Conservation (phyloP, 1,140 invertebrate genomes). For the Zaprionus inermis region DNA sequence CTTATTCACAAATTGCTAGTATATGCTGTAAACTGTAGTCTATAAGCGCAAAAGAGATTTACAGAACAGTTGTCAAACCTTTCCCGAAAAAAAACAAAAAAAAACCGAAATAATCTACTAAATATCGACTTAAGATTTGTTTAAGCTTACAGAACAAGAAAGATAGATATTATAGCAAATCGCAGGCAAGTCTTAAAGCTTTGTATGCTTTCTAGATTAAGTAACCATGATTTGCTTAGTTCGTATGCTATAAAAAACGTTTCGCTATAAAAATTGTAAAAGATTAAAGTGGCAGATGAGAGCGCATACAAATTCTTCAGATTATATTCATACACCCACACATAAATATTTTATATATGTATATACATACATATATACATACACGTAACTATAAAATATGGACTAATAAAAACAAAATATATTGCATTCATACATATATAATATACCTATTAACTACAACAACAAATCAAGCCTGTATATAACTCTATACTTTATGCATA, state of each 20-base stretch:
- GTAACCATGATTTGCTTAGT: slow-evolving; percentile 1
- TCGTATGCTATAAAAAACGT: slow-evolving; percentile 1
- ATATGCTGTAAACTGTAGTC: slow-evolving; percentile 4
- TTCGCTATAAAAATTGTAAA: not conserved
- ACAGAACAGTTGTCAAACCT: not conserved
- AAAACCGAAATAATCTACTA: not conserved
- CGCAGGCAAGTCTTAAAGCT: slow-evolving; percentile 1
- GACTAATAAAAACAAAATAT: slow-evolving; percentile 57
- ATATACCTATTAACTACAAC: slow-evolving; percentile 49
- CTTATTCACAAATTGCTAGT: slow-evolving; percentile 19
- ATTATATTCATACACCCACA: slow-evolving; percentile 18
- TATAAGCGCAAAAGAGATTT: slow-evolving; percentile 30
- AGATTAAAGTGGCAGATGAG: not conserved
- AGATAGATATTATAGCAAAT: not conserved
- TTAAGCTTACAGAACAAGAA: not conserved
- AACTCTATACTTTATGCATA: slow-evolving; percentile 27
- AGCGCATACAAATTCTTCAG: slow-evolving; percentile 27
- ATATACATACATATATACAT: not conserved
- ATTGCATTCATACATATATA: slow-evolving; percentile 45
- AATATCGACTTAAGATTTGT: slow-evolving; percentile 10
- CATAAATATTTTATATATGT: slow-evolving; percentile 25
- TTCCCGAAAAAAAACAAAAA: not conserved
- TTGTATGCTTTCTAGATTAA: slow-evolving; percentile 16
- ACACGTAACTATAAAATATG: slow-evolving; percentile 36
- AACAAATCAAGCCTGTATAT: slow-evolving; percentile 40